Base-by-base conservation (phyloP, 2,797 vertebrate species). In the Pangasius sanitwongsei region DNA sequence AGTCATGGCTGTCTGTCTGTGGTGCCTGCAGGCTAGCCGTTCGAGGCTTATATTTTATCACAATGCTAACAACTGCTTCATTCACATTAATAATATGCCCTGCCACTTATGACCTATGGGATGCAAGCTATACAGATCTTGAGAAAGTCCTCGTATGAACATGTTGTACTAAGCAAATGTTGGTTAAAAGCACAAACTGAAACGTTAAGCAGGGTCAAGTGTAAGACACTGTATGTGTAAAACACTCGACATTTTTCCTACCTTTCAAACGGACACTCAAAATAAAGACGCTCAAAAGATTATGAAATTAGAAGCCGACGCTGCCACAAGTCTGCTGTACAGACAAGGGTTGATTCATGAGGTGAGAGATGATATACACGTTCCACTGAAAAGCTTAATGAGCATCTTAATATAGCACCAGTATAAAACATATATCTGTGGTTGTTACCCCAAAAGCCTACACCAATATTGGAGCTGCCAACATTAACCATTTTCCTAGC, bases 1-100 rank as follows among this genome's bases (percentile, higher is more conserved):
- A 92, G 90, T 92, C 91, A 92, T 91, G 82, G 89, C 90, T 86
- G 91, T 90, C 90, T 92, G 89, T 89, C 91, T 90, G 90, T 81
- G 85, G 63, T 88, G 90, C 89, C 87, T 89, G 88, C 78, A 89
- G 85, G 77, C 89, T 90, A 83, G 80, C 82, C 84, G 74, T 70
- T 85, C 70, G 37, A 83, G 84, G 88, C 89, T 89, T 91, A 88
- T 91, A 89, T 92, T 89, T 92, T 90, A 92, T 91, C 84, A 88
- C 89, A 81, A 92, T 86, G 89, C 88, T 90, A 91, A 92, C 89
- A 90, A 91, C 88, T 87, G 89, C 61, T 90, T 88, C 90, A 83
- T 91, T 91, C 86, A 91, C 88, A 85, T 85, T 77, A 72, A 87
- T 89, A 91, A 91, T 82, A 89, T 87, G 59, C 57, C 57, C 61